phyloP scores from a whole-genome alignment of 1,140 invertebrate species.

The Philotrypesis tridentata region DNA sequence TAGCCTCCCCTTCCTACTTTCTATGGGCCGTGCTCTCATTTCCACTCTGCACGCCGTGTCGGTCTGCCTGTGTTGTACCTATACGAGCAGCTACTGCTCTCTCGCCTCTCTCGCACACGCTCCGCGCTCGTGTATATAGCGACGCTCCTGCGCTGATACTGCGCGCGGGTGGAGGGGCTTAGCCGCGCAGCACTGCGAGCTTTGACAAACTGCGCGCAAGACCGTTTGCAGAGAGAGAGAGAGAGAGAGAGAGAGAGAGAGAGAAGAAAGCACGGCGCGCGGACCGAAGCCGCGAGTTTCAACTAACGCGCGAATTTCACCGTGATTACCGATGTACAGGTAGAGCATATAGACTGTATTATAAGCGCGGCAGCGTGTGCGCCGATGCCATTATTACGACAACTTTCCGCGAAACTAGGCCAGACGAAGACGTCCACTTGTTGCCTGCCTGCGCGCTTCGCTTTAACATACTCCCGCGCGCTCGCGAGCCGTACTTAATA shows the following conservation, averaged over 20 bases:
- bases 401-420: constrained; percentile 17
- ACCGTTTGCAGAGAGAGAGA: neutral
- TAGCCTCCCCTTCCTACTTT: constrained; percentile 73
- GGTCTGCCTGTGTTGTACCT: neutral
- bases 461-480: neutral
- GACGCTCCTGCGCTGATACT: neutral
- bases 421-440: neutral
- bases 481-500: too few relatives aligned
- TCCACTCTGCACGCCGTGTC: constrained; percentile 50
- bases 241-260: constrained; percentile 33
- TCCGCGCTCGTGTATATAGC: neutral
- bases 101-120: neutral
- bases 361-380: too few relatives aligned
- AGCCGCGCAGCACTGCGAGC: neutral
- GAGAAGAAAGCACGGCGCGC: neutral
- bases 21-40: constrained; percentile 70
- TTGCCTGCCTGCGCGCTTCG: neutral
- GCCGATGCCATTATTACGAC: constrained; percentile 21
- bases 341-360: too few relatives aligned
- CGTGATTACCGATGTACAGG: too few relatives aligned
- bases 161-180: neutral
- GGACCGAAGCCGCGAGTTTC: too few relatives aligned
- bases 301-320: too few relatives aligned
- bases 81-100: neutral
- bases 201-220: neutral